Conservation (phyloP, 2,113 vertebrate species). For the Toxotes chatareus region DNA sequence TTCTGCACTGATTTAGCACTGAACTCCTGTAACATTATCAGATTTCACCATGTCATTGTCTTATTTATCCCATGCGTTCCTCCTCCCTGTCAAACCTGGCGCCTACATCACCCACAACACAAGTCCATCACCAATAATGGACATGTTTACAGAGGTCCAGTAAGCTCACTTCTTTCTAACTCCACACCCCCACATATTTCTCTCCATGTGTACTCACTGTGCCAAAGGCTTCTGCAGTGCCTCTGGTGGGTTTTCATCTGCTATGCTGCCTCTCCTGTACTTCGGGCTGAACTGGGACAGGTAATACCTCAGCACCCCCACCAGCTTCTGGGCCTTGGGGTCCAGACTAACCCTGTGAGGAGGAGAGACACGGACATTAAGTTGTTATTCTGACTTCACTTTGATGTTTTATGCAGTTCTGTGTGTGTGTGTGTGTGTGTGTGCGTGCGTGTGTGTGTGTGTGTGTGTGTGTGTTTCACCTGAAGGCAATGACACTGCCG, state of each 20-base stretch:
- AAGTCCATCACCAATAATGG: too few species aligned
- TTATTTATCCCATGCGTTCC: too few species aligned
- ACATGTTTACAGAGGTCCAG: too few species aligned
- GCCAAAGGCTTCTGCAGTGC: slow-evolving; percentile 70
- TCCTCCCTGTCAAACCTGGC: too few species aligned
- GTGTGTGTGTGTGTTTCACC: slow-evolving; percentile 80
- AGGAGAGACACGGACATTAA: neutral
- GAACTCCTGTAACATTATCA: too few species aligned
- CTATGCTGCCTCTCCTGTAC: slow-evolving; percentile 90
- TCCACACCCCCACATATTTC: neutral
- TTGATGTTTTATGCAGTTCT: neutral
- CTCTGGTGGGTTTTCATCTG: slow-evolving; percentile 83
- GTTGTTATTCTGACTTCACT: too few species aligned
- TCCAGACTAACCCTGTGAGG: slow-evolving; percentile 93
- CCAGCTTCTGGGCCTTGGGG: slow-evolving; percentile 90
- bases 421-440: neutral
- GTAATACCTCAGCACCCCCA: slow-evolving; percentile 89
- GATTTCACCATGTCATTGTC: too few species aligned
- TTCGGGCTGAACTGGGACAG: slow-evolving; percentile 94
- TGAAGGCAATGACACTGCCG: slow-evolving; percentile 94
- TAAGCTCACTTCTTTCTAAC: neutral
- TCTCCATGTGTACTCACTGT: slow-evolving; percentile 57
- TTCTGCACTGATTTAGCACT: too few species aligned
- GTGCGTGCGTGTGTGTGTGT: neutral
- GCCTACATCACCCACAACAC: too few species aligned